Evolutionary conservation across 2,888 invertebrate genomes (phyloP), one percentile per base, ranked within the genome.

Genomic region (Diabrotica balteata): DNA sequence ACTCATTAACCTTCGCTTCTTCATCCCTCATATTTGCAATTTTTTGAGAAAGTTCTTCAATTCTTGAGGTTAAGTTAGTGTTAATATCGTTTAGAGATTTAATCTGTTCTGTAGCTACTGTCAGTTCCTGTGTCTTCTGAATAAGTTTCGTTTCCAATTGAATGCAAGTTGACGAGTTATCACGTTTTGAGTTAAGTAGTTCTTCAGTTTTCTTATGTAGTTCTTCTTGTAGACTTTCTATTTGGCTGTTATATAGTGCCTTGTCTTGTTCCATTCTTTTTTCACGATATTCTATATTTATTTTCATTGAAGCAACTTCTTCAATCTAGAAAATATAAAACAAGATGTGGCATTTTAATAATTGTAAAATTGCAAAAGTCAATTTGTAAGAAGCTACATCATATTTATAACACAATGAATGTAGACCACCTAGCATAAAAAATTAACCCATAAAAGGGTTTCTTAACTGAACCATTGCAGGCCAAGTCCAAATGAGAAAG

Each of bases 261-360:
- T 91, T 89, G 83, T 97, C 96, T 80, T 94, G 92, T 77, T 94
- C 93, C 77, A 96, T 86, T 22, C 94, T 89, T 78, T 93, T 93
- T 83, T 96, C 95, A 77, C 92, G 93, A 82, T 90, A 92, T 78
- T 92, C 92, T 32, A 95, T 82, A 9, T 91, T 88, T 66, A 93
- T 86, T 84, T 95, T 93, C 81, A 91, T 91, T 72, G 93, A 91
- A 76, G 91, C 89, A 50, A 94, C 88, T 84, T 95, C 95, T 83
- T 95, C 93, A 68, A 91, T 87, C 73, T 92, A 88, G 7, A 46
- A 57, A 3, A 54, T n/a, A n/a, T n/a, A 47, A 47, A 32, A 32
- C 0, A 32, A 32, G 0, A 32, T 32, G 4, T 32, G 4, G 3
- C 32, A 32, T 32, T 32, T 32, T 4, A n/a, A n/a, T n/a, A n/a